Percentiles rank a stretch among this genome's conserved stretches.
Evolutionary conservation across 2,888 invertebrate species (phyloP).

Genomic region (Apodemia zela): DNA sequence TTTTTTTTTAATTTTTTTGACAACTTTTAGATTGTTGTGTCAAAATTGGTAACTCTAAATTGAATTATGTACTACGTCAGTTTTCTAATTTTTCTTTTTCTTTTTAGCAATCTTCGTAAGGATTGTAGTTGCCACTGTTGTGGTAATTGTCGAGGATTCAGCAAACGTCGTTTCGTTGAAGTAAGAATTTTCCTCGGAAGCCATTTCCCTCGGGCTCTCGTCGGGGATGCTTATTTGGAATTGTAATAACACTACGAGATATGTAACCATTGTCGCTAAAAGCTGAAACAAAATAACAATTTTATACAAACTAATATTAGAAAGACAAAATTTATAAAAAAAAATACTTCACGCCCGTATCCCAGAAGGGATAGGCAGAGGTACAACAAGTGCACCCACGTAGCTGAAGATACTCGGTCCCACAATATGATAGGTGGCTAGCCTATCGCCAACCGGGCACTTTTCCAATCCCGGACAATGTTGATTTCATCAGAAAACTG

Average conservation of each 20-base stretch:
- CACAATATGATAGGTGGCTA: too few species aligned
- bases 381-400: too few species aligned
- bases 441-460: too few species aligned
- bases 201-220: constrained; percentile 46
- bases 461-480: too few species aligned
- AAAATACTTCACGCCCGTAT: too few species aligned
- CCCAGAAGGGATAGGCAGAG: too few species aligned
- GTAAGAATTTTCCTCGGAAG: constrained; percentile 36
- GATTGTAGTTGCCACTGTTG: constrained; percentile 53
- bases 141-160: constrained; percentile 44
- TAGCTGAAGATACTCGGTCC: too few species aligned
- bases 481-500: too few species aligned
- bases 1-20: too few species aligned
- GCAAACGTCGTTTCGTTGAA: constrained; percentile 35
- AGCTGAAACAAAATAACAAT: constrained; percentile 64
- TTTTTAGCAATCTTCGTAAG: constrained; percentile 60
- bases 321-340: too few species aligned
- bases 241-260: constrained; percentile 86
- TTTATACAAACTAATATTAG: background rate
- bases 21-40: too few species aligned
- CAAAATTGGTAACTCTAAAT: background rate
- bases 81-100: constrained; percentile 52
- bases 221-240: constrained; percentile 89
- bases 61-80: background rate
- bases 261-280: constrained; percentile 88